Evolutionary conservation across 1,140 invertebrate species (phyloP), one percentile per base, ranked within the genome.

Genomic region (Chelonus insularis): DNA sequence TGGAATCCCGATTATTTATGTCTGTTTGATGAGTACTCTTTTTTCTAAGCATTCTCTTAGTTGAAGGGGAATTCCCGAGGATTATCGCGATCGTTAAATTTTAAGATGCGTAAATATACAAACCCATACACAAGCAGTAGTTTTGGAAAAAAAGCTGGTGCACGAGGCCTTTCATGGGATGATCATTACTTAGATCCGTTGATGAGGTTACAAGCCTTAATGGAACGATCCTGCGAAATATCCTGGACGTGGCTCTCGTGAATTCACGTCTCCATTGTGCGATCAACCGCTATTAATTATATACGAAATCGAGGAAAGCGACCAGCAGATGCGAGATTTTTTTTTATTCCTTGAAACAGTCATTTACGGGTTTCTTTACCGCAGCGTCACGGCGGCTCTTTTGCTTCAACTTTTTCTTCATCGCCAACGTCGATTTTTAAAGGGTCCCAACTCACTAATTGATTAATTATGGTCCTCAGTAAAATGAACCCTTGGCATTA

Each of bases 391-490:
- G 65, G 65, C 68, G 66, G 68, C 60, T 55, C 60, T 66, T 74
- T 72, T 72, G 64, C 45, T 12, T 41, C 45, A 18, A 29, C 50
- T 43, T 63, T 64, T 66, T 64, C 58, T 50, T 58, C 47, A 34
- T 57, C 55, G 56, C 34, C 57, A 20, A 34, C 41, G 60, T 62
- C 62, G 64, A 69, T 70, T 68, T 70, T 70, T 63, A 57, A 66
- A 68, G 67, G 69, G 65, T 63, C 32, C 12, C 48, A 64, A 67
- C 66, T 72, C 68, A 67, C 69, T 74, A 72, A 72, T 74, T 74
- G 72, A 72, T 72, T 74, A 72, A 72, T 72, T 70, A 72, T 71
- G 72, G 69, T 74, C 66, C 64, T 63, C 41, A 52, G 62, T 62
- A 58, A 61, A 65, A 36, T 51, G 36, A 29, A 23, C 8, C 23